These are phyloP conservation scores for Toxotes chatareus DNA, from an alignment of 2,113 vertebrate genomes.

Conservation along the genomic window DNA sequence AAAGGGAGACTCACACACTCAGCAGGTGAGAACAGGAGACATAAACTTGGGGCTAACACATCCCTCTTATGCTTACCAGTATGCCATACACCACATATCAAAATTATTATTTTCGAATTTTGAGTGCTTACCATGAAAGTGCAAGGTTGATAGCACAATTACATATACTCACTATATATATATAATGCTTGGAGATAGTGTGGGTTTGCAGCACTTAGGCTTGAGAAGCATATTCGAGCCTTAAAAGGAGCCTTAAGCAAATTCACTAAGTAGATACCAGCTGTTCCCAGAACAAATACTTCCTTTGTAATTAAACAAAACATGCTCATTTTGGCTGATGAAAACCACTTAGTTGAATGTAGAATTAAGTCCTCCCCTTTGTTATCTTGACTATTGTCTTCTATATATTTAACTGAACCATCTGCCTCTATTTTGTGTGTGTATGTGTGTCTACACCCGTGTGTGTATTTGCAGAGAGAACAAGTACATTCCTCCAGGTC, in stretches of 20 bases:
- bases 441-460: not conserved
- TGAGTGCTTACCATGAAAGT: not conserved
- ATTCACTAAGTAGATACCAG: slow-evolving; percentile 27
- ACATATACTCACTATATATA: not conserved
- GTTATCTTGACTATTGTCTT: slow-evolving; percentile 29
- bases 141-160: too few species aligned
- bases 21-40: slow-evolving; percentile 86
- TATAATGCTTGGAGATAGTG: not conserved
- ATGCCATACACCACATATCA: not conserved
- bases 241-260: slow-evolving; percentile 23
- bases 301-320: slow-evolving; percentile 41
- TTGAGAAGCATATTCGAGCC: slow-evolving; percentile 9
- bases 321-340: slow-evolving; percentile 36
- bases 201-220: not conserved
- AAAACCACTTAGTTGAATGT: slow-evolving; percentile 20
- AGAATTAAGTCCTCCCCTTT: slow-evolving; percentile 21
- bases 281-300: slow-evolving; percentile 49
- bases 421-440: slow-evolving; percentile 17
- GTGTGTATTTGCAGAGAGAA: slow-evolving; percentile 86
- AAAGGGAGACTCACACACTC: slow-evolving; percentile 89
- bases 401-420: slow-evolving; percentile 7
- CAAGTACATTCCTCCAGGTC: slow-evolving; percentile 97
- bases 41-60: too few species aligned
- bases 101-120: not conserved
- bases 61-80: too few species aligned